These are phyloP conservation scores for Antennarius striatus DNA, from an alignment of 2,113 vertebrate genomes.

Conservation along the genomic window DNA sequence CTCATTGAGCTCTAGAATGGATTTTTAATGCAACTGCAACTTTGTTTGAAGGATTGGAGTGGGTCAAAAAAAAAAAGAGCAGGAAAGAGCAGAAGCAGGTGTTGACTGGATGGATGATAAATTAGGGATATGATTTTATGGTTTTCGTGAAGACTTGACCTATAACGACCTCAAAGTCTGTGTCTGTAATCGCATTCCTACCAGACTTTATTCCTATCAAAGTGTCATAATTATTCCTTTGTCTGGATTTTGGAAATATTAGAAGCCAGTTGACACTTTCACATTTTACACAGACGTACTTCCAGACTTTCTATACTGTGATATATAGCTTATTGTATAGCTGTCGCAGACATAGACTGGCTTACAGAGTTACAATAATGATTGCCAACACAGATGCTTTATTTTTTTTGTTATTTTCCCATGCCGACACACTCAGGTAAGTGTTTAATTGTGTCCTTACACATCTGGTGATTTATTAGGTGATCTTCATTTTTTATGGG, in stretches of 20 bases:
- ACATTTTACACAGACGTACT: slow-evolving; percentile 13
- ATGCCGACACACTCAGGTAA: slow-evolving; percentile 23
- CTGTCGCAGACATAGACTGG: slow-evolving; percentile 15
- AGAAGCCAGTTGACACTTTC: slow-evolving; percentile 29
- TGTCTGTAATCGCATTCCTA: slow-evolving; percentile 4
- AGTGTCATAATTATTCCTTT: slow-evolving; percentile 22
- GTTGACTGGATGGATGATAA: slow-evolving; percentile 18
- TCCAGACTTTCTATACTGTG: slow-evolving; percentile 36
- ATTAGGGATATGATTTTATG: neutral
- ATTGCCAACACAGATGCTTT: slow-evolving; percentile 43
- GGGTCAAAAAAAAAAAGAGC: slow-evolving; percentile 19
- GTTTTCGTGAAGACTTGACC: neutral
- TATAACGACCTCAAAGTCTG: slow-evolving; percentile 5
- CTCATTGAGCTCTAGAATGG: slow-evolving; percentile 54
- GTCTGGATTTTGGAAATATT: slow-evolving; percentile 19
- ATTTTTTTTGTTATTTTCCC: neutral
- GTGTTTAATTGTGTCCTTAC: slow-evolving; percentile 22
- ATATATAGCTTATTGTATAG: slow-evolving; percentile 37
- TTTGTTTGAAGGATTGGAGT: slow-evolving; percentile 33
- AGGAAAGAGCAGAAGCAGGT: slow-evolving; percentile 50
- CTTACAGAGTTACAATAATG: slow-evolving; percentile 44
- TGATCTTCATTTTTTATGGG: slow-evolving; percentile 26
- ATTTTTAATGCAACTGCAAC: slow-evolving; percentile 53
- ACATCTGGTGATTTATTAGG: slow-evolving; percentile 28
- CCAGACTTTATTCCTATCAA: too few species aligned